Evolutionary conservation across 2,888 invertebrate genomes (phyloP).

Genomic region (Chrysomela aeneicollis): DNA sequence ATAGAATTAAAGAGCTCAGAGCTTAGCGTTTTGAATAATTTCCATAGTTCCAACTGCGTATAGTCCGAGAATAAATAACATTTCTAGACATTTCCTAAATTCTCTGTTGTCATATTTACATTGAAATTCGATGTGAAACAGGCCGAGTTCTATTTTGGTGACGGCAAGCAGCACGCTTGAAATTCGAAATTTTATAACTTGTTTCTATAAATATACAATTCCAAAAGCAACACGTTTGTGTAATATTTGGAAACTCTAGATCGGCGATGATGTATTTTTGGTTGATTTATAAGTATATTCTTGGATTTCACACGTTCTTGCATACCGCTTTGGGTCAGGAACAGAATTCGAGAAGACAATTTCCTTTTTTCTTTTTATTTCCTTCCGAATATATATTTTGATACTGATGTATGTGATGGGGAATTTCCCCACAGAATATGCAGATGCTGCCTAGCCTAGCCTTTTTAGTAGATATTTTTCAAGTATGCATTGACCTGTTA

Average conservation of each 20-base stretch:
- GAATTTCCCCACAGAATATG: too few species aligned
- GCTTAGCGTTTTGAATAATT: not conserved
- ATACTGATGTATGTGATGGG: too few species aligned
- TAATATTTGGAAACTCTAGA: conserved; percentile 36
- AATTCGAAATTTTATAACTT: conserved; percentile 24
- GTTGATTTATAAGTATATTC: conserved; percentile 24
- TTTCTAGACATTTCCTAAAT: not conserved
- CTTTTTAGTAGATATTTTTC: too few species aligned
- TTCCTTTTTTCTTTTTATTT: too few species aligned
- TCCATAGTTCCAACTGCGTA: not conserved
- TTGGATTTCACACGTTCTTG: not conserved
- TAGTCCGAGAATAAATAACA: not conserved
- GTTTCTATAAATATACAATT: conserved; percentile 27
- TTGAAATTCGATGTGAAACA: conserved; percentile 11
- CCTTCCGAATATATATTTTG: too few species aligned
- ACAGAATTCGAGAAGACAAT: not conserved
- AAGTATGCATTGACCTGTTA: too few species aligned
- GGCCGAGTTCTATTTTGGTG: conserved; percentile 15
- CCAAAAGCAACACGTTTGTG: conserved; percentile 27
- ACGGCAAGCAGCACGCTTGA: conserved; percentile 1
- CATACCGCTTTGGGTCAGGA: not conserved
- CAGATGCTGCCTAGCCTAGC: too few species aligned
- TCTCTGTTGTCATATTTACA: conserved; percentile 15
- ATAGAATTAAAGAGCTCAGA: too few species aligned
- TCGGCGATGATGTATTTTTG: conserved; percentile 34